Conservation (phyloP, 2,797 vertebrate species). For the Buceros bicornis region DNA sequence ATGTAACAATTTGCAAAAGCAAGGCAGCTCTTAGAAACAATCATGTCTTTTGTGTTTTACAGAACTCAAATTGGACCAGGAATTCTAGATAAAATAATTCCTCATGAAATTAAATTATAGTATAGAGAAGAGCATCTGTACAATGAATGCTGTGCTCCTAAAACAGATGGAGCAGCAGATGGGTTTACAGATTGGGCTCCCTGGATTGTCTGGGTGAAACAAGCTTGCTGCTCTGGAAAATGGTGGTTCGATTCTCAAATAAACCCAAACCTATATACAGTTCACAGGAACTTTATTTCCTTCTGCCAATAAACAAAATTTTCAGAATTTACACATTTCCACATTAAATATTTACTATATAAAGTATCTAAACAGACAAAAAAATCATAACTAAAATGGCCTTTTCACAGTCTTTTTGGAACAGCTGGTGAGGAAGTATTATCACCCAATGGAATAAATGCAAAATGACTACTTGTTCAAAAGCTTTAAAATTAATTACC, state of each 20-base stretch:
- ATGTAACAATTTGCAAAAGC: not conserved
- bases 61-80: not conserved
- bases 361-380: not conserved
- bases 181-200: constrained; percentile 84
- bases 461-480: constrained; percentile 62
- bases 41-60: not conserved
- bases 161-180: constrained; percentile 96
- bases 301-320: constrained; percentile 10
- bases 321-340: constrained; percentile 33
- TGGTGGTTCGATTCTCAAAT: constrained; percentile 43
- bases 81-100: constrained; percentile 62
- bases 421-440: constrained; percentile 74
- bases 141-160: constrained; percentile 8
- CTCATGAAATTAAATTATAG: constrained; percentile 74
- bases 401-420: constrained; percentile 41
- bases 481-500: constrained; percentile 87
- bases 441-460: constrained; percentile 63
- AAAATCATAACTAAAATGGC: constrained; percentile 46
- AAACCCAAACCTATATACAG: constrained; percentile 28
- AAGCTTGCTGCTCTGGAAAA: constrained; percentile 63
- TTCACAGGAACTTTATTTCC: not conserved
- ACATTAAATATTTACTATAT: constrained; percentile 18
- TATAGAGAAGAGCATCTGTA: constrained; percentile 17
- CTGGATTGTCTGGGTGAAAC: constrained; percentile 78
- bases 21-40: not conserved